phyloP scores from a whole-genome alignment of 2,113 vertebrate species.

The Muscicapa adusta region DNA sequence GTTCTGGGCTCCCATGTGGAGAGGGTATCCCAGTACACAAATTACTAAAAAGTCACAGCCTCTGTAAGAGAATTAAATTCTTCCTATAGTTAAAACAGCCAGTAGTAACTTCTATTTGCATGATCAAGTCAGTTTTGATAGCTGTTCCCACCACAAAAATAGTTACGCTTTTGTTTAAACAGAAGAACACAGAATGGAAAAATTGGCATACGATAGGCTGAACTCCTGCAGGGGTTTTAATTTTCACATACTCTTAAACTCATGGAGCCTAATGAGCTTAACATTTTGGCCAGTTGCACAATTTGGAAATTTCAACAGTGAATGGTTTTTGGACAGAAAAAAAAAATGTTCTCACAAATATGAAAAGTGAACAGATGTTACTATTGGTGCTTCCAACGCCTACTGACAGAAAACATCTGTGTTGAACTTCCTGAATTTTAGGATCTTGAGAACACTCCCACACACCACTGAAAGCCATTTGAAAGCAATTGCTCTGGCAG shows the following conservation, averaged over 20 bases:
- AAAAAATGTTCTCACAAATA: conserved; percentile 70
- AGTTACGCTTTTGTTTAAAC: background rate
- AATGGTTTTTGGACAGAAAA: conserved; percentile 41
- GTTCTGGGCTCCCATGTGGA: background rate
- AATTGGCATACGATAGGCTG: background rate
- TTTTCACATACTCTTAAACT: conserved; percentile 15
- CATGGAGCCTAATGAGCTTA: conserved; percentile 11
- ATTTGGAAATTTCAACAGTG: conserved; percentile 58
- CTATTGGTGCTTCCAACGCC: conserved; percentile 70
- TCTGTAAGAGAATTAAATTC: background rate
- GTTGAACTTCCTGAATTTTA: conserved; percentile 69
- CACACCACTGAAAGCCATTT: conserved; percentile 53
- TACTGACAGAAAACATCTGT: conserved; percentile 80
- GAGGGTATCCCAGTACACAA: background rate
- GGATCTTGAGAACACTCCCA: conserved; percentile 73
- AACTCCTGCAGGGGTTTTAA: conserved; percentile 34
- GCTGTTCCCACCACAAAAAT: conserved; percentile 15
- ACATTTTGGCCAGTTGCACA: conserved; percentile 19
- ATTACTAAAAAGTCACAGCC: background rate
- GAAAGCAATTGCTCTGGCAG: conserved; percentile 41
- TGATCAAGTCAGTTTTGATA: conserved; percentile 11
- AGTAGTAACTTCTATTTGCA: background rate
- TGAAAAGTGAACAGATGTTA: conserved; percentile 68
- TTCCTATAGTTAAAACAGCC: background rate
- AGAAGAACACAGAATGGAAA: conserved; percentile 2